These are phyloP conservation scores for Clarias macrocephalus DNA, from an alignment of 2,113 vertebrate species.

Conservation along the genomic window DNA sequence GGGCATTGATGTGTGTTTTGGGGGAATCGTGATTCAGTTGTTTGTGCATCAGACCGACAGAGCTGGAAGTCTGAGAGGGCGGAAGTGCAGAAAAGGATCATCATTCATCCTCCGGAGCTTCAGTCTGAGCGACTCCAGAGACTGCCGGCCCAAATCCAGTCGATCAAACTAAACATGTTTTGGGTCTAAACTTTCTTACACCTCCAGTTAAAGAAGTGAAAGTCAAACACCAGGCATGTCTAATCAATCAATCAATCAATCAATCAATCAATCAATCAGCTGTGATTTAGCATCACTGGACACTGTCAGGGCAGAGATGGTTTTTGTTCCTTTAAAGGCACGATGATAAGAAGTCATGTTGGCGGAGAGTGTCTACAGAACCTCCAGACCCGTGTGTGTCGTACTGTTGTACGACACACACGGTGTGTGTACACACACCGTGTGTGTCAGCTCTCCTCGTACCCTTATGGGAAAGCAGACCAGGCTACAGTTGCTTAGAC, in stretches of 20 bases:
- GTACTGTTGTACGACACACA: neutral
- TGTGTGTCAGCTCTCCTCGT: neutral
- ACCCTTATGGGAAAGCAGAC: constrained; percentile 17
- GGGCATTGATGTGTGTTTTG: neutral
- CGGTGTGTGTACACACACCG: too few species aligned
- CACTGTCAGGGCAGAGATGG: too few species aligned
- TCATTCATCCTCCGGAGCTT: neutral
- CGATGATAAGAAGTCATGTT: neutral
- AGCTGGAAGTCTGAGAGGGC: neutral
- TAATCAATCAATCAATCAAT: neutral
- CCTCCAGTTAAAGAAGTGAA: neutral
- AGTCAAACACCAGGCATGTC: neutral
- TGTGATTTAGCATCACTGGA: neutral
- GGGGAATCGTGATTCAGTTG: neutral
- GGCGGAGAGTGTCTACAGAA: neutral
- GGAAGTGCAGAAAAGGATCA: neutral
- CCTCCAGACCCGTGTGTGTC: neutral
- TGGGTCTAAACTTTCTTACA: neutral
- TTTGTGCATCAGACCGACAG: neutral
- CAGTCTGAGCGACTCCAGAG: neutral
- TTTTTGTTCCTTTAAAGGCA: neutral
- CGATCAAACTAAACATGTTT: neutral
- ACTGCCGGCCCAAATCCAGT: neutral
- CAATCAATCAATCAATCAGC: neutral
- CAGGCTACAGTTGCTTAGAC: constrained; percentile 43